Conservation (phyloP, 2,888 invertebrate genomes). For the Acrobasis suavella region DNA sequence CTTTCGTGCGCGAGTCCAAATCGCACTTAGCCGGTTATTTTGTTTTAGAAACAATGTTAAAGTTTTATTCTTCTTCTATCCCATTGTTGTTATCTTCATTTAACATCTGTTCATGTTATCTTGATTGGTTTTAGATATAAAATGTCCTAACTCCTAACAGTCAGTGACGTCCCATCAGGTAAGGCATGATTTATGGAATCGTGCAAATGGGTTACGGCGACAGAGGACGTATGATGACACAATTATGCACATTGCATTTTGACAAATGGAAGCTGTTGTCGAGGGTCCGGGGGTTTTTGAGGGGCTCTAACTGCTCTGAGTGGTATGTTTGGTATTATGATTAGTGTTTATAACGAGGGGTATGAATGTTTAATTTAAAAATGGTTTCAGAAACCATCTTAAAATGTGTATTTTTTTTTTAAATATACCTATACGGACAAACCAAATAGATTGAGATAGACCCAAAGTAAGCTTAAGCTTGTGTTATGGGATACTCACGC, state of each 20-base stretch:
- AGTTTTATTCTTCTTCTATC: no score
- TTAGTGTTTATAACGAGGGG: neutral
- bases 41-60: no score
- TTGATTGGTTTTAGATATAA: neutral
- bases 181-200: slow-evolving; percentile 69
- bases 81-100: neutral
- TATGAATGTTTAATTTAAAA: no score
- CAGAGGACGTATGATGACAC: slow-evolving; percentile 53
- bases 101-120: no score
- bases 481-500: no score
- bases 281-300: neutral
- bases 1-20: no score
- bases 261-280: slow-evolving; percentile 27
- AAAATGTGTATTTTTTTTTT: no score
- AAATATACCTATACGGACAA: no score
- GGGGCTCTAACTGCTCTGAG: neutral
- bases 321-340: neutral
- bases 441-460: no score
- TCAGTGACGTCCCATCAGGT: slow-evolving; percentile 32
- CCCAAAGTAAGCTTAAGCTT: no score
- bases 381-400: no score
- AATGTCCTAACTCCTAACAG: slow-evolving; percentile 33
- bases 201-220: slow-evolving; percentile 77
- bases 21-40: no score
- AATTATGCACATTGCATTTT: slow-evolving; percentile 58